Conservation (phyloP, 2,113 vertebrate species). For the Epinephelus fuscoguttatus region DNA sequence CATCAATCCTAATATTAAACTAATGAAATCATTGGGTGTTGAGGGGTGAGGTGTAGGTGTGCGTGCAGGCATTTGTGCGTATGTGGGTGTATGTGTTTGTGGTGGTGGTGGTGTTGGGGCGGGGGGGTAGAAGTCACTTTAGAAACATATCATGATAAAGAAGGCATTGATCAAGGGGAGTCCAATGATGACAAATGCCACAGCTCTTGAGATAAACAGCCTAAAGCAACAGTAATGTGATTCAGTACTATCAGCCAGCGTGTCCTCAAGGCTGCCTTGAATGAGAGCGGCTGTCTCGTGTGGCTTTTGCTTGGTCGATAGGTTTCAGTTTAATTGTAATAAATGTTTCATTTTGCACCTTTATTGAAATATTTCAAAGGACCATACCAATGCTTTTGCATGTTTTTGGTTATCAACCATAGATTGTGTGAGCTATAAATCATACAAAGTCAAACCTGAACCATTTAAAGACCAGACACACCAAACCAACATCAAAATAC, state of each 20-base stretch:
- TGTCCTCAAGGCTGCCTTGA: conserved; percentile 27
- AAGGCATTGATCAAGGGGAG: conserved; percentile 73
- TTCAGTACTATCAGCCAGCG: conserved; percentile 27
- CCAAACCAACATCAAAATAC: no score
- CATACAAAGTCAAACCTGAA: background rate
- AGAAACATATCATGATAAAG: conserved; percentile 76
- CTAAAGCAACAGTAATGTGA: conserved; percentile 30
- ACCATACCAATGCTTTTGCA: background rate
- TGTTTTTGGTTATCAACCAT: background rate
- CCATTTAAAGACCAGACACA: no score
- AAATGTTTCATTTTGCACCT: conserved; percentile 1
- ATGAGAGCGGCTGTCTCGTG: background rate
- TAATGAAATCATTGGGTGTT: conserved; percentile 80
- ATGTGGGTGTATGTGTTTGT: conserved; percentile 31
- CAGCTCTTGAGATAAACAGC: conserved; percentile 56
- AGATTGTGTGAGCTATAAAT: background rate
- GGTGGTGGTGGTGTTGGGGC: background rate
- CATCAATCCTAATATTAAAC: conserved; percentile 83
- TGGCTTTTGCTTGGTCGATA: background rate
- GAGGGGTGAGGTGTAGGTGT: conserved; percentile 38
- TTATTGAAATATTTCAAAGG: background rate
- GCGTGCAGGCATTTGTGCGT: conserved; percentile 37
- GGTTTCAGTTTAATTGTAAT: conserved; percentile 2
- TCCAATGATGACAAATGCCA: conserved; percentile 67
- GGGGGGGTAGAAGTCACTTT: conserved; percentile 58